These are phyloP conservation scores for Tychaedon coryphoeus DNA, from an alignment of 2,113 vertebrate species.

Conservation along the genomic window DNA sequence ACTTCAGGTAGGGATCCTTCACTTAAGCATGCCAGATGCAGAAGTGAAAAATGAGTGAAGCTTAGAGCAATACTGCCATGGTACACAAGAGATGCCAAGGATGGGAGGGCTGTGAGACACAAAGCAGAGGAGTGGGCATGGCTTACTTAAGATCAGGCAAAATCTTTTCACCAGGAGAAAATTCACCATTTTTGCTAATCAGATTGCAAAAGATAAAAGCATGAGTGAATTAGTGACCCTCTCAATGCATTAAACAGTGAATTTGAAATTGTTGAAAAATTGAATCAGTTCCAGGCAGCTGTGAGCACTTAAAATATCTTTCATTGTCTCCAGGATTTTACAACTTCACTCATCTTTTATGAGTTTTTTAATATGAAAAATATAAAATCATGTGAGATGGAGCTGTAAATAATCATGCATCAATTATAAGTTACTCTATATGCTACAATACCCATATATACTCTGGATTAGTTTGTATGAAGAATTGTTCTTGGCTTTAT, in stretches of 20 bases:
- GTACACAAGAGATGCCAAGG: neutral
- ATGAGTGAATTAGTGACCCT: neutral
- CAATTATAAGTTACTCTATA: neutral
- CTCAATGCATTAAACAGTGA: neutral
- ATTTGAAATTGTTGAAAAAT: neutral
- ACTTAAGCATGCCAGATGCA: neutral
- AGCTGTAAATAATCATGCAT: neutral
- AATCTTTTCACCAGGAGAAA: neutral
- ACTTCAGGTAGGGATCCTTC: neutral
- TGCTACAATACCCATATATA: neutral
- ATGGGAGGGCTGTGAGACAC: neutral
- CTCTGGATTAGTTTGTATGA: neutral
- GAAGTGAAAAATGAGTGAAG: neutral
- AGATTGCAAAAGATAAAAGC: neutral
- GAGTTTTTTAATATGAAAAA: neutral
- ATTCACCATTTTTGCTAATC: neutral
- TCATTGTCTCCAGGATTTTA: neutral
- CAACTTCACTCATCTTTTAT: neutral
- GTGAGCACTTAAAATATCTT: neutral
- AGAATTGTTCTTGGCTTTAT: neutral
- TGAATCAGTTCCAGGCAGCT: neutral
- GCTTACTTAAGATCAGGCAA: neutral
- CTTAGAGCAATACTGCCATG: neutral
- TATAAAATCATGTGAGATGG: neutral
- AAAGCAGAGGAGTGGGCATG: neutral